phyloP scores from a whole-genome alignment of 1,140 invertebrate genomes.

The Adoxophyes honmai region DNA sequence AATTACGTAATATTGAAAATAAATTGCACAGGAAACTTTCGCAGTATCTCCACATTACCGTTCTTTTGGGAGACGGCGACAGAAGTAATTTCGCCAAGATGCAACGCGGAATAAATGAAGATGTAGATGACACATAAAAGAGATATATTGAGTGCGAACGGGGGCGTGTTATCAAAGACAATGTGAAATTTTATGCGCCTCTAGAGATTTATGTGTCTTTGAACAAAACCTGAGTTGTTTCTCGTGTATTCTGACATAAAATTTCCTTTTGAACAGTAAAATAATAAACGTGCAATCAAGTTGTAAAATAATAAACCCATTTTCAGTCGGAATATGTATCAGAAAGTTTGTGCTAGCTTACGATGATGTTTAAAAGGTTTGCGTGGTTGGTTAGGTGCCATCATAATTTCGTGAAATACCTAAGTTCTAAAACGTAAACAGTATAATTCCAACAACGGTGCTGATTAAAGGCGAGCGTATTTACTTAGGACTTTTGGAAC shows the following conservation, averaged over 20 bases:
- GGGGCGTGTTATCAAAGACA: background rate
- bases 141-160: slow-evolving; percentile 8
- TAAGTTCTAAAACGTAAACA: too few species aligned
- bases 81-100: slow-evolving; percentile 1
- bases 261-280: background rate
- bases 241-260: slow-evolving; percentile 4
- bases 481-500: too few species aligned
- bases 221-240: background rate
- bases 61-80: background rate
- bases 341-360: too few species aligned
- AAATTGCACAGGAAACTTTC: background rate
- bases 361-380: too few species aligned
- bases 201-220: slow-evolving; percentile 10
- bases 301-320: too few species aligned
- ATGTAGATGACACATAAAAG: slow-evolving; percentile 9
- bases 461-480: too few species aligned
- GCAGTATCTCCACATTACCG: too few species aligned
- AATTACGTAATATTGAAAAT: slow-evolving; percentile 4
- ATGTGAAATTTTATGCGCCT: slow-evolving; percentile 11
- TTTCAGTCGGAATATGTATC: too few species aligned
- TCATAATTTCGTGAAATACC: too few species aligned
- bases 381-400: too few species aligned
- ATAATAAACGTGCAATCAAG: background rate
- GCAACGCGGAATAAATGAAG: slow-evolving; percentile 6
- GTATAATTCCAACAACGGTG: too few species aligned